Base-by-base conservation (phyloP, 2,797 vertebrate genomes). In the Esox lucius region DNA sequence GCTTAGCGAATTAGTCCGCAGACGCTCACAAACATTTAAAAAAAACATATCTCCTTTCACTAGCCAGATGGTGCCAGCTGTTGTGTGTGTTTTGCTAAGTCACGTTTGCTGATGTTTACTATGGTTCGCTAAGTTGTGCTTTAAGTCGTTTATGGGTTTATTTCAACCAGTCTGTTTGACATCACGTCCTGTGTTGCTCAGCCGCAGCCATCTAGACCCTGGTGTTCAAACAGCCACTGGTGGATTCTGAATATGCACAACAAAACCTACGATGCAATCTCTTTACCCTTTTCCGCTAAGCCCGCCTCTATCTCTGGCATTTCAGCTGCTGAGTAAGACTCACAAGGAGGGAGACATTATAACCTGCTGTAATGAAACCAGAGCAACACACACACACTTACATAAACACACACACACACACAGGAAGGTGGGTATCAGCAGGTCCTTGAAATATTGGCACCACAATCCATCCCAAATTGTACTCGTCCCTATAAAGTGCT, bases 281-380 rank as follows among this genome's bases (percentile, higher is more conserved):
- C 77, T 79, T 77, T 77, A 80, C 79, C 79, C 82, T 85, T 84
- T 83, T 49, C 79, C 76, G 79, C 75, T 75, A 48, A 82, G 77
- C 75, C 71, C 71, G 71, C 80, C 69, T 75, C 62, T 75, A 74
- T 71, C 49, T 49, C 35, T 81, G 85, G 84, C 82, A 81, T 85
- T 84, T 84, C 51, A 48, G 51, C 65, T n/a, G 19, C n/a, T 1
- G 66, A 79, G 56, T 15, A 26, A 72, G 68, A 74, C 35, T 39
- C 17, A 13, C 65, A 28, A 65, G 24, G 3, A 12, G 9, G 12
- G 13, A 62, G 26, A 3, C n/a, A 2, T 17, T 48, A 31, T 1
- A 26, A n/a, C n/a, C n/a, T n/a, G n/a, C n/a, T n/a, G n/a, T n/a
- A n/a, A n/a, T n/a, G n/a, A n/a, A n/a, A n/a, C n/a, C n/a, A n/a